These are phyloP conservation scores for Epicauta chinensis DNA, from an alignment of 1,140 invertebrate species.

Conservation along the genomic window DNA sequence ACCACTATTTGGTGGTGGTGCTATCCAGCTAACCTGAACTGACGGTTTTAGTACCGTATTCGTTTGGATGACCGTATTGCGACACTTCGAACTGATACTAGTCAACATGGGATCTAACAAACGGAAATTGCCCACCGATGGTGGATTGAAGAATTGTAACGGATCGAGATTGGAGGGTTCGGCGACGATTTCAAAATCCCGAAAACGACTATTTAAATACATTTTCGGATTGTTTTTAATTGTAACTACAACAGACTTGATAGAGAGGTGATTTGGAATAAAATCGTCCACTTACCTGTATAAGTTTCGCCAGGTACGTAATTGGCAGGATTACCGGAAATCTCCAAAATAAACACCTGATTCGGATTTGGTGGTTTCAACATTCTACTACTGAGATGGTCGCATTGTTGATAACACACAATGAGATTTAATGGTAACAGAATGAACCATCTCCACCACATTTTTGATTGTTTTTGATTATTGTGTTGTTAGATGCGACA, in stretches of 20 bases:
- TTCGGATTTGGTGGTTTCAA: not conserved
- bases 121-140: not conserved
- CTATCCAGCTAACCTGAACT: slow-evolving; percentile 62
- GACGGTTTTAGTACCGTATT: not conserved
- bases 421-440: not conserved
- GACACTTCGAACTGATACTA: slow-evolving; percentile 4
- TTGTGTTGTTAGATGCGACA: too few species aligned
- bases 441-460: slow-evolving; percentile 1
- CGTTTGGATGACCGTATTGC: slow-evolving; percentile 1
- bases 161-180: too few species aligned
- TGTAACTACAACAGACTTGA: not conserved
- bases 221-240: too few species aligned
- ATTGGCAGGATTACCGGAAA: slow-evolving; percentile 4
- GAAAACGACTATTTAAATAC: too few species aligned
- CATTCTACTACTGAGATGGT: not conserved
- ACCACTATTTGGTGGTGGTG: slow-evolving; percentile 64
- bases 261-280: not conserved
- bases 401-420: not conserved
- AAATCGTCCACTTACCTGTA: slow-evolving; percentile 10
- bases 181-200: too few species aligned
- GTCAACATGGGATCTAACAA: not conserved
- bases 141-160: too few species aligned
- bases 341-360: not conserved
- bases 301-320: slow-evolving; percentile 4
- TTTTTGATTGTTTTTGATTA: not conserved